These are phyloP conservation scores for Caenorhabditis wallacei DNA, from an alignment of 2,888 invertebrate species.

Conservation along the genomic window DNA sequence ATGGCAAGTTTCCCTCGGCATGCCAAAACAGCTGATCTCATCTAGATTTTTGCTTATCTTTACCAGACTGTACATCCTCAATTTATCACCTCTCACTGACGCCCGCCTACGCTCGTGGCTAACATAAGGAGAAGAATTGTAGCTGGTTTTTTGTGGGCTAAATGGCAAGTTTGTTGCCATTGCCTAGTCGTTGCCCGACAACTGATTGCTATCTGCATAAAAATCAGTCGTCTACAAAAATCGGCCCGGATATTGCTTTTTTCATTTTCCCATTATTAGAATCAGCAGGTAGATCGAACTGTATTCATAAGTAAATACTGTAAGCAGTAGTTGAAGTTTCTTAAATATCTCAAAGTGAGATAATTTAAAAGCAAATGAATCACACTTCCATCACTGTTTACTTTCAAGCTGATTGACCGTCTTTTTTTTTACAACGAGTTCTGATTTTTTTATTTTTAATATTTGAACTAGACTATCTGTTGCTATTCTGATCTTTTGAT, in stretches of 20 bases:
- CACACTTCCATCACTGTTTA: too few relatives aligned
- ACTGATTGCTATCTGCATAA: constrained; percentile 43
- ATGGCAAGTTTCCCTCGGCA: constrained; percentile 19
- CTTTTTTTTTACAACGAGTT: too few relatives aligned
- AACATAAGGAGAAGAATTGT: constrained; percentile 32
- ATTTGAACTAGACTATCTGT: too few relatives aligned
- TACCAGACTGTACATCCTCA: constrained; percentile 35
- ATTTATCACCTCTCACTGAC: constrained; percentile 21
- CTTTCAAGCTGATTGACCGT: background rate
- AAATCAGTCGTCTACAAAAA: constrained; percentile 16
- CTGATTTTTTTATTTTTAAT: too few relatives aligned
- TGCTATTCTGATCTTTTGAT: background rate
- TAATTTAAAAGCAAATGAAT: too few relatives aligned
- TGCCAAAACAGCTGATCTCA: constrained; percentile 34
- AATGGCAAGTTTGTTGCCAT: constrained; percentile 19
- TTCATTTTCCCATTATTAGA: background rate
- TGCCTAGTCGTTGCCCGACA: background rate
- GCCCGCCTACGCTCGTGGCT: constrained; percentile 17
- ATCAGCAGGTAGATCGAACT: too few relatives aligned
- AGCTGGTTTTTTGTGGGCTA: constrained; percentile 23
- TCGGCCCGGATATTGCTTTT: background rate
- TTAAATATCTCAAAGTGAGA: too few relatives aligned
- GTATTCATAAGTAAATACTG: too few relatives aligned
- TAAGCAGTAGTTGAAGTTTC: too few relatives aligned
- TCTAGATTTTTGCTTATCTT: constrained; percentile 8